Evolutionary conservation across 2,888 invertebrate species (phyloP).

Genomic region (Lasioglossum morio): DNA sequence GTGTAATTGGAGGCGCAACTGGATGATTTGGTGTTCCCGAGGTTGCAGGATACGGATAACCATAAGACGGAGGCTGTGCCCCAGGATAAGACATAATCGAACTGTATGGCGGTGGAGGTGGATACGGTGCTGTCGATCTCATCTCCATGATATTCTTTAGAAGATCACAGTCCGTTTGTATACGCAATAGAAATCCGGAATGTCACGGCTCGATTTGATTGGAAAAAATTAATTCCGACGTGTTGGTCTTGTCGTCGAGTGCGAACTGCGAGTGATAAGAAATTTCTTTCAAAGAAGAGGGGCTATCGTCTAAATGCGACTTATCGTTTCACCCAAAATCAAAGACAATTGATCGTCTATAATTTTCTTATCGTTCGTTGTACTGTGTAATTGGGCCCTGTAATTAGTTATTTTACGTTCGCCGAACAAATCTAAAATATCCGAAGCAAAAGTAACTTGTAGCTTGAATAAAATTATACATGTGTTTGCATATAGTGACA

Average conservation of each 20-base stretch:
- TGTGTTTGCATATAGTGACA: not conserved
- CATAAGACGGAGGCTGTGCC: not conserved
- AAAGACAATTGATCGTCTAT: not conserved
- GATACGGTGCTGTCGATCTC: no score
- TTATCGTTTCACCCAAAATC: no score
- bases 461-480: not conserved
- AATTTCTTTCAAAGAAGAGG: not conserved
- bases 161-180: not conserved
- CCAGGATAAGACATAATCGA: no score
- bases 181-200: not conserved
- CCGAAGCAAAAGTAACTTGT: not conserved
- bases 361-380: not conserved
- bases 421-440: constrained; percentile 8
- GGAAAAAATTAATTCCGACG: not conserved
- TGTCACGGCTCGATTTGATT: not conserved
- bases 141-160: not conserved
- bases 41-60: not conserved
- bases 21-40: not conserved
- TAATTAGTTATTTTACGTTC: constrained; percentile 33
- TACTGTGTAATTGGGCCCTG: constrained; percentile 17
- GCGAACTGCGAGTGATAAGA: not conserved
- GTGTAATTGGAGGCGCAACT: not conserved
- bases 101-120: not conserved
- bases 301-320: not conserved
- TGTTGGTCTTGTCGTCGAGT: not conserved